phyloP scores from a whole-genome alignment of 2,113 vertebrate species.

The Bubalus kerabau region DNA sequence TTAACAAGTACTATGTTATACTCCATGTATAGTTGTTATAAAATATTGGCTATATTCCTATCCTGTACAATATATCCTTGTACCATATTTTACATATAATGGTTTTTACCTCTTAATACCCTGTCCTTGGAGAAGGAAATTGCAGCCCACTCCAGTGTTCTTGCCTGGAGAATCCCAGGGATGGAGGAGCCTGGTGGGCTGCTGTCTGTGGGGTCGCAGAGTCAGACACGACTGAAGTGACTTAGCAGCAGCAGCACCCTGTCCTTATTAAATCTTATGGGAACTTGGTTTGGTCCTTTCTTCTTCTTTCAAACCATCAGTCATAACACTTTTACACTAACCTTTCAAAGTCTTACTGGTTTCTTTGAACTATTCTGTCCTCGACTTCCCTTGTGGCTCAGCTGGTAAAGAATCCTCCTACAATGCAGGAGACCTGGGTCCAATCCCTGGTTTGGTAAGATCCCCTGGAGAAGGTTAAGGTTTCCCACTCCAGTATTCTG shows the following conservation, averaged over 20 bases:
- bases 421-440: background rate
- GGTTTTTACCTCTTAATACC: background rate
- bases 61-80: background rate
- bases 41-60: background rate
- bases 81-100: background rate
- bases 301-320: background rate
- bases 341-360: background rate
- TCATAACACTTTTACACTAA: background rate
- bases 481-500: background rate
- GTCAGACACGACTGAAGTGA: background rate
- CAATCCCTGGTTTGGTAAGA: background rate
- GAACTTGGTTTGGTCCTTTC: background rate
- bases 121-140: background rate
- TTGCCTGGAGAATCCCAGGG: no score
- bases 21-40: background rate
- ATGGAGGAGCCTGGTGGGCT: fast-evolving
- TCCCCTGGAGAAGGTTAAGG: background rate
- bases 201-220: background rate
- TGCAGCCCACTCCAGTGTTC: no score
- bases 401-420: background rate
- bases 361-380: background rate
- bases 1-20: background rate
- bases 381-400: background rate
- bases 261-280: background rate
- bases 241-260: background rate